These are phyloP conservation scores for Holocentrus rufus DNA, from an alignment of 2,797 vertebrate species.

Conservation along the genomic window DNA sequence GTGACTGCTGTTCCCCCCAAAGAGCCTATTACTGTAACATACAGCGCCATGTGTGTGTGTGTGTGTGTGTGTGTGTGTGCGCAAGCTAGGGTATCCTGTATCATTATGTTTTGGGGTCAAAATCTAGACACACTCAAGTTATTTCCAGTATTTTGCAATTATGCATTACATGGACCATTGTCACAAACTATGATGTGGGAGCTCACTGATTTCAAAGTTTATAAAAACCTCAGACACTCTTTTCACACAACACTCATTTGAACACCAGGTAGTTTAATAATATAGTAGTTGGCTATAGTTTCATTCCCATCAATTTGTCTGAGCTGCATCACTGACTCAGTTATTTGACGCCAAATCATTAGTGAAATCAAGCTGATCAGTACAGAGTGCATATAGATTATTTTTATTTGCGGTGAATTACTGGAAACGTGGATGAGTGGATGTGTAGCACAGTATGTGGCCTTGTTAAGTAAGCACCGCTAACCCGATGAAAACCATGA, in stretches of 20 bases:
- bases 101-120: constrained; percentile 4
- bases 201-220: not conserved
- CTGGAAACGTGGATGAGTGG: not conserved
- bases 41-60: not conserved
- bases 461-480: not conserved
- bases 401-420: not conserved
- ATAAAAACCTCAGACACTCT: not conserved
- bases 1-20: constrained; percentile 1
- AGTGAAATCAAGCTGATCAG: constrained; percentile 2
- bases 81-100: not conserved
- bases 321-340: not conserved
- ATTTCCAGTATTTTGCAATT: constrained; percentile 1
- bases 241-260: not conserved
- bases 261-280: not conserved
- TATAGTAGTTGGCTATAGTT: not conserved
- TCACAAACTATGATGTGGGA: not conserved
- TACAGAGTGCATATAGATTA: not conserved
- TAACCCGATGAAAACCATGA: not conserved
- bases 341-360: not conserved
- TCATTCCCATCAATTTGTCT: not conserved
- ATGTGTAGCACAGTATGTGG: not conserved
- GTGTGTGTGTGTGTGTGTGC: constrained; percentile 4
- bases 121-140: constrained; percentile 15
- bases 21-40: constrained; percentile 13
- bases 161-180: not conserved